Evolutionary conservation across 2,113 vertebrate genomes (phyloP).

Genomic region (Thomomys bottae): DNA sequence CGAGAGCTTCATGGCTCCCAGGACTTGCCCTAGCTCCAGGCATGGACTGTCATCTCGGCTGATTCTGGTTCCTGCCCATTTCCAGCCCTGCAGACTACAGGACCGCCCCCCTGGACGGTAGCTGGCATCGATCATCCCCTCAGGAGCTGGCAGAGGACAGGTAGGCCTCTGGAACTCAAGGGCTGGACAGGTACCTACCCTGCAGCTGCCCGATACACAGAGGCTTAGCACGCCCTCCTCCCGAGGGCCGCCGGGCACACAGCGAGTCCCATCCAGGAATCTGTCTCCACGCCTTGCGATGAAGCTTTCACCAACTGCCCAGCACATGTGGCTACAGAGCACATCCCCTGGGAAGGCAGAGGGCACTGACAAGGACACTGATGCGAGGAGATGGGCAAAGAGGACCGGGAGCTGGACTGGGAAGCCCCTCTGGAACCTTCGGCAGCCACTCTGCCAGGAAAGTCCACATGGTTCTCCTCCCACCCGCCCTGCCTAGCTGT

Average conservation of each 20-base stretch:
- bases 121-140: neutral
- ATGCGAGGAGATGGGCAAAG: neutral
- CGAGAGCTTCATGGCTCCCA: fast-evolving
- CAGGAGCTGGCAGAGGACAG: neutral
- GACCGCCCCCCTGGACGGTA: fast-evolving
- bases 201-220: conserved; percentile 91
- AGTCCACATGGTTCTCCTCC: fast-evolving
- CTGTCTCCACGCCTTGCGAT: conserved; percentile 90
- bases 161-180: neutral
- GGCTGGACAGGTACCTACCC: conserved; percentile 82
- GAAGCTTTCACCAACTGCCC: conserved; percentile 89
- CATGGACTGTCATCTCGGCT: neutral
- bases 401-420: neutral
- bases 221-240: conserved; percentile 80
- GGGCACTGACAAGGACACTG: neutral
- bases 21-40: neutral
- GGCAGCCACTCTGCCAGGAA: neutral
- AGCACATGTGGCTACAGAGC: conserved; percentile 92
- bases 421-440: neutral
- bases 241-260: conserved; percentile 82
- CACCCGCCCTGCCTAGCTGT: fast-evolving
- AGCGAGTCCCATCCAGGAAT: conserved; percentile 95
- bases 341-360: conserved; percentile 86
- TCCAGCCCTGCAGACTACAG: neutral
- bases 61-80: neutral